Percentiles rank a stretch among this genome's conserved stretches.
phyloP scores from a whole-genome alignment of 2,888 invertebrate species.

The Physocephala rufipes region DNA sequence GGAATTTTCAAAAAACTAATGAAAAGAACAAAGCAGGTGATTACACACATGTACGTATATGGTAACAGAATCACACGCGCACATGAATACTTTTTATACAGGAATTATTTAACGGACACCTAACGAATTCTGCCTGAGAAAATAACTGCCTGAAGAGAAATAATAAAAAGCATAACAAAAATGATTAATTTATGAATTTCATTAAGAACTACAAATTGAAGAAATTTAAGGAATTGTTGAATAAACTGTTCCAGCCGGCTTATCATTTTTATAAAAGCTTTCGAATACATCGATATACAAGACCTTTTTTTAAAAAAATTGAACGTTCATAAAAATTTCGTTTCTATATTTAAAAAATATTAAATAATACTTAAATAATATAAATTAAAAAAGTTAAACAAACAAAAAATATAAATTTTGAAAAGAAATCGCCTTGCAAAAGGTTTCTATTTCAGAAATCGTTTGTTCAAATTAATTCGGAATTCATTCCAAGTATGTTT shows the following conservation, averaged over 20 bases:
- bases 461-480: no score
- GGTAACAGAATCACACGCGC: neutral
- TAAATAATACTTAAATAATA: neutral
- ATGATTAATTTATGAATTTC: no score
- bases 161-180: no score
- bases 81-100: neutral
- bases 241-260: no score
- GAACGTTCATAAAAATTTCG: neutral
- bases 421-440: neutral
- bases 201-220: no score
- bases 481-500: no score
- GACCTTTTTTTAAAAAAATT: neutral
- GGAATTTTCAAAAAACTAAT: neutral
- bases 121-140: neutral
- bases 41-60: neutral
- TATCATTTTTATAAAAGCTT: no score
- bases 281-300: no score
- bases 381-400: slow-evolving; percentile 4
- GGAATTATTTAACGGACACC: no score
- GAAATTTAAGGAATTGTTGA: no score
- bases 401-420: neutral
- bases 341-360: neutral
- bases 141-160: neutral
- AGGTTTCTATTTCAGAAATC: neutral
- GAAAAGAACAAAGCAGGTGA: neutral